Conservation (phyloP, 2,888 invertebrate species). For the Epicampocera succincta region DNA sequence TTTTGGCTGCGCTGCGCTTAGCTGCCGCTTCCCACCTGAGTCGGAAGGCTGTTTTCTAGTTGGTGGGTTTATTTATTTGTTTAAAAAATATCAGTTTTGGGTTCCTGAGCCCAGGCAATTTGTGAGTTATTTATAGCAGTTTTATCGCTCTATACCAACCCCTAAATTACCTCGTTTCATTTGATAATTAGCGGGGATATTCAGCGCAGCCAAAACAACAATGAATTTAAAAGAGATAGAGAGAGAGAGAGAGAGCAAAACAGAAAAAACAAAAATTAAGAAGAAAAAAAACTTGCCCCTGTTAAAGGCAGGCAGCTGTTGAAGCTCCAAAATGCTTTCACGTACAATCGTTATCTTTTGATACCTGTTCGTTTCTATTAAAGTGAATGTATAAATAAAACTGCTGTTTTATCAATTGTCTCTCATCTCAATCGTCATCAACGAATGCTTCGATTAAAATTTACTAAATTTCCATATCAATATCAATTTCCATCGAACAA, state of each 20-base stretch:
- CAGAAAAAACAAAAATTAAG: no score
- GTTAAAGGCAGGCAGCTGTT: constrained; percentile 60
- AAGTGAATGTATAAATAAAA: constrained; percentile 16
- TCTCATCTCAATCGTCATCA: constrained; percentile 40
- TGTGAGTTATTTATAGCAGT: constrained; percentile 67
- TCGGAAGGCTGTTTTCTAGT: constrained; percentile 34
- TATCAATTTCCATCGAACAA: no score
- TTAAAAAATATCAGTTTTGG: constrained; percentile 28
- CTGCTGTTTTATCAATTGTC: constrained; percentile 60
- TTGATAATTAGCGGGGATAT: constrained; percentile 66
- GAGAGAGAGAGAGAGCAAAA: neutral
- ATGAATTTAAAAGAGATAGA: neutral
- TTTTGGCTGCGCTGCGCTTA: constrained; percentile 14
- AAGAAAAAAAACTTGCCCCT: neutral
- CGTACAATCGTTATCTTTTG: constrained; percentile 51
- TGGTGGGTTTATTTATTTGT: constrained; percentile 47
- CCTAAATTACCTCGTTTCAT: constrained; percentile 67
- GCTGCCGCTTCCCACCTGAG: constrained; percentile 63
- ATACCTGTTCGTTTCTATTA: constrained; percentile 54
- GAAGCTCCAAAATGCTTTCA: constrained; percentile 42
- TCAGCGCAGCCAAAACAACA: neutral
- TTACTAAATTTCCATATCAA: constrained; percentile 57
- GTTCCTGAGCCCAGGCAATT: constrained; percentile 37
- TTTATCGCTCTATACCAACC: constrained; percentile 66
- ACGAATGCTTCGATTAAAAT: constrained; percentile 53